These are phyloP conservation scores for Microcebus tavaratra DNA, from an alignment of 2,113 vertebrate genomes.

Conservation along the genomic window DNA sequence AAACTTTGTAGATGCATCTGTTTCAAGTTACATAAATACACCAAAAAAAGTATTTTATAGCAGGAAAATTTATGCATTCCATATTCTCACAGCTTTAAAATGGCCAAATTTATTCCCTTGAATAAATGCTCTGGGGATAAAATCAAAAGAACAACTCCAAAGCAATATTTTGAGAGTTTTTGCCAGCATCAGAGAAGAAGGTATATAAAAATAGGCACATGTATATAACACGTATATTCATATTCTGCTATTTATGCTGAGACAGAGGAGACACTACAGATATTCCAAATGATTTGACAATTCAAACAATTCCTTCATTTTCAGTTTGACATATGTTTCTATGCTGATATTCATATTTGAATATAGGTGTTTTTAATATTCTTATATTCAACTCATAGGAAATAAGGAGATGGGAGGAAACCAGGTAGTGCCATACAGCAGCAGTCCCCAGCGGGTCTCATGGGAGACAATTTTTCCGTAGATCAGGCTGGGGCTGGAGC, in stretches of 20 bases:
- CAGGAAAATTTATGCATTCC: slow-evolving; percentile 72
- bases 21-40: slow-evolving; percentile 77
- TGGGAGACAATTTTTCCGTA: no score
- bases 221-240: slow-evolving; percentile 1
- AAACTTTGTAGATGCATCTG: slow-evolving; percentile 75
- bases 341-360: not conserved
- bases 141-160: slow-evolving; percentile 75
- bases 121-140: slow-evolving; percentile 67
- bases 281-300: not conserved
- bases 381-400: not conserved
- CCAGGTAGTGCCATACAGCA: not conserved
- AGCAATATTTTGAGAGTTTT: slow-evolving; percentile 67
- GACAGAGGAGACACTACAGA: not conserved
- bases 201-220: slow-evolving; percentile 49
- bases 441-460: no score
- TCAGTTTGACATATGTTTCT: slow-evolving; percentile 7
- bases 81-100: slow-evolving; percentile 73
- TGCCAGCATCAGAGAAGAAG: slow-evolving; percentile 16
- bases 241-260: not conserved
- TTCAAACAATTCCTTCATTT: not conserved
- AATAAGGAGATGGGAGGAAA: not conserved
- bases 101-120: slow-evolving; percentile 69
- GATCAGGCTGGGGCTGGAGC: no score
- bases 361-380: slow-evolving; percentile 9
- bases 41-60: slow-evolving; percentile 61